phyloP scores from a whole-genome alignment of 2,113 vertebrate species.

The Mesoclemmys tuberculata region DNA sequence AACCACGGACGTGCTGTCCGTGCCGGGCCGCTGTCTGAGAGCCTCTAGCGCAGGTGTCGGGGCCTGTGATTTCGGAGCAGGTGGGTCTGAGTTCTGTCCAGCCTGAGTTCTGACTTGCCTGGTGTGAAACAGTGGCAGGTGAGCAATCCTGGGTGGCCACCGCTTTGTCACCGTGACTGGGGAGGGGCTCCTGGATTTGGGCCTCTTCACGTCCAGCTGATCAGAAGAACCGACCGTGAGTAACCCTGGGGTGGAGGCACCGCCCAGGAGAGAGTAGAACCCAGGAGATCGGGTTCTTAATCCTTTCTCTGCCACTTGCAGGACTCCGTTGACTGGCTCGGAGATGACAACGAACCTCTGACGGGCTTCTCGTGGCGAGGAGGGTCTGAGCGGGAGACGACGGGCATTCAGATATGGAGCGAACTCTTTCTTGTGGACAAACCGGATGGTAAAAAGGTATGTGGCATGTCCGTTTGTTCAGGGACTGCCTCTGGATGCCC shows the following conservation, averaged over 20 bases:
- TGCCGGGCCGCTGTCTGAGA: background rate
- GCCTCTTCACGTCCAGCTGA: background rate
- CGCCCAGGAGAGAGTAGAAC: background rate
- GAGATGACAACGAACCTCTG: slow-evolving; percentile 91
- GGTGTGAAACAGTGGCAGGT: background rate
- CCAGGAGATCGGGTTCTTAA: background rate
- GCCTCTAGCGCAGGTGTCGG: background rate
- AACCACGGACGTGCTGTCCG: background rate
- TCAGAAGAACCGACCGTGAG: background rate
- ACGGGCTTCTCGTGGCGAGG: slow-evolving; percentile 98
- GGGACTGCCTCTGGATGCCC: background rate
- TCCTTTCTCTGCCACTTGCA: slow-evolving; percentile 42
- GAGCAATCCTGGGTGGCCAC: background rate
- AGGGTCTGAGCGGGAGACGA: slow-evolving; percentile 96
- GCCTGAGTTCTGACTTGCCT: too few species aligned
- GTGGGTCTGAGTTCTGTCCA: too few species aligned
- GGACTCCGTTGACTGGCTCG: slow-evolving; percentile 91
- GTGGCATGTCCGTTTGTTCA: background rate
- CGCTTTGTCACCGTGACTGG: background rate
- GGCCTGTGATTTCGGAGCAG: background rate
- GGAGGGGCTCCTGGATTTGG: background rate
- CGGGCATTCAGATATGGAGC: slow-evolving; percentile 98
- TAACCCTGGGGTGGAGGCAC: background rate
- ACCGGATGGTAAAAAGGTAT: slow-evolving; percentile 92
- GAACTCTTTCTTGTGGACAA: slow-evolving; percentile 97